These are phyloP conservation scores for Pavo muticus DNA, from an alignment of 2,113 vertebrate species.

Conservation along the genomic window DNA sequence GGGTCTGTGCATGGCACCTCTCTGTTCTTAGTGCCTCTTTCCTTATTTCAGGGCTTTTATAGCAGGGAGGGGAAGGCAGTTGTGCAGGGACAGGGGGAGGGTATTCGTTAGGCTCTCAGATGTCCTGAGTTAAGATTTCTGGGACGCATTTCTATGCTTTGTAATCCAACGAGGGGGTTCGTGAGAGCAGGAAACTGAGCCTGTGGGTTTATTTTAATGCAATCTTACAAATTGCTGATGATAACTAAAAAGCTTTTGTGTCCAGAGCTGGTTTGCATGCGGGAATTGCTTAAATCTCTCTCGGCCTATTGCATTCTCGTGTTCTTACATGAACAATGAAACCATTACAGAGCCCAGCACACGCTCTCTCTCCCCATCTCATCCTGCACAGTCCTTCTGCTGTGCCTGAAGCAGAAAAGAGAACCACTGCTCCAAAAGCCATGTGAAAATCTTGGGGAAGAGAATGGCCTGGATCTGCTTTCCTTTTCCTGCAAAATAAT, in stretches of 20 bases:
- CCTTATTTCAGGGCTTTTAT: background rate
- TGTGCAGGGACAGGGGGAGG: background rate
- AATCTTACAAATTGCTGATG: background rate
- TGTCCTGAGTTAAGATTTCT: background rate
- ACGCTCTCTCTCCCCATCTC: background rate
- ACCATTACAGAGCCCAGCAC: fast-evolving
- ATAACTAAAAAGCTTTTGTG: background rate
- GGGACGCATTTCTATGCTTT: background rate
- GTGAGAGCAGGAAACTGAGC: background rate
- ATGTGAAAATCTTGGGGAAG: background rate
- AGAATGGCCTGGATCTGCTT: background rate
- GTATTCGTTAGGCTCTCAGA: background rate
- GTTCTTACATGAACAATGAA: background rate
- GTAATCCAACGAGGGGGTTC: fast-evolving
- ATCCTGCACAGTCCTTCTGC: background rate
- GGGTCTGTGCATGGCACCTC: background rate
- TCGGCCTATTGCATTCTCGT: background rate
- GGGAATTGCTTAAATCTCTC: background rate
- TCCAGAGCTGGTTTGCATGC: background rate
- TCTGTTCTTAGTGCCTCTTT: fast-evolving
- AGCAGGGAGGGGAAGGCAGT: fast-evolving
- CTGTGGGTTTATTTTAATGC: background rate
- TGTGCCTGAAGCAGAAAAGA: background rate
- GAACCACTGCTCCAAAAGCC: background rate
- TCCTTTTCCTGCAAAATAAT: background rate